Evolutionary conservation across 2,797 vertebrate genomes (phyloP), one percentile per base, ranked within the genome.

Genomic region (Cheirogaleus major): DNA sequence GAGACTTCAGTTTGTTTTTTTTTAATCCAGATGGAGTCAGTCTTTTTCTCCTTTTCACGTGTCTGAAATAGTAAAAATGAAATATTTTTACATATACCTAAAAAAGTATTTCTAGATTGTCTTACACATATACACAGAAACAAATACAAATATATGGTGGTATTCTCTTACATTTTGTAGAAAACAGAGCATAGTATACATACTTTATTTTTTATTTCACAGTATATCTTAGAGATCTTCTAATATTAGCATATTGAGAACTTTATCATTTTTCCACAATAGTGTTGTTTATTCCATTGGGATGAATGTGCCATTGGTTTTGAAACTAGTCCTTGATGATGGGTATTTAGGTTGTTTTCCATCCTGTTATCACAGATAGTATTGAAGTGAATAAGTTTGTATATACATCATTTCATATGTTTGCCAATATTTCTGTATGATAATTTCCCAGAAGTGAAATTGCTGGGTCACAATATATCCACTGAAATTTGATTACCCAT

Each of bases 1-100:
- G 48, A 20, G 27, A 2, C 27, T 45, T 80, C 25, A 59, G 5
- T 38, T 76, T 87, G 61, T 48, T 35, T 57, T 43, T 43, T 22
- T 10, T 3, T 45, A 75, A 85, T 38, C 67, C 10, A 61, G 59
- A 48, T 57, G 65, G 61, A 94, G 15, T 88, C 25, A 7, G 1
- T 85, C 30, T 55, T 97, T 89, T 91, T 91, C 12, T 90, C 25
- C 32, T 90, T 95, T 92, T 83, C 63, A 89, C 43, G 43, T 80
- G 15, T 57, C 67, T 73, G n/a, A 93, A 83, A 91, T 75, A 91
- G n/a, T 67, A 93, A 88, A 78, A 43, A 43, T 57, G 55, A 63
- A 89, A 79, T 95, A 45, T 75, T 89, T 96, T 81, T 85, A 50
- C 27, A 72, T 59, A 59, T n/a, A 85, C 20, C 61, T 89, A 85